Base-by-base conservation (phyloP, 2,888 invertebrate genomes). In the Ophioninae sp. region DNA sequence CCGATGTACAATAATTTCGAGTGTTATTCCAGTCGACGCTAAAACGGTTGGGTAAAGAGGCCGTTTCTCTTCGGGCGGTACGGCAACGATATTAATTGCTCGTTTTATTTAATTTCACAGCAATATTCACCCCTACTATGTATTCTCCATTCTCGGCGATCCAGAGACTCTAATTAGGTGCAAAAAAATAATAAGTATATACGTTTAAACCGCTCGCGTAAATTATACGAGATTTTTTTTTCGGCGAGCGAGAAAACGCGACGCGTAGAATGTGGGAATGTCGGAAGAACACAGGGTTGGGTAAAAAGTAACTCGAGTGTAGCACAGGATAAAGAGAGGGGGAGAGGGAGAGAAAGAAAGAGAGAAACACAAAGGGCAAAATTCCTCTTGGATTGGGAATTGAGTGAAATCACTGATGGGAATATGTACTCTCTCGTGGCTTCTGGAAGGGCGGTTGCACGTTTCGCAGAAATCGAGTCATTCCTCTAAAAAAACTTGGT, bases 121-220 rank as follows among this genome's bases (percentile, higher is more conserved):
- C 50, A 13, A 13, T 50, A 17, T 50, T 17, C 50, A 50, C 17
- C 50, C 50, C 13, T 50, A 50, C 50, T 13, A 13, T 50, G 50
- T 50, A 50, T 50, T 13, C 50, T 50, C 50, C 50, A 50, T 17
- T 50, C 13, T 17, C 50, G 17, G 50, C 50, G 2, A 50, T 6
- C 17, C 50, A 17, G 17, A 82, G 82, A 81, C 82, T 70, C 84
- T 84, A 81, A 75, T 77, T 84, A 84, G 79, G 78, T 79, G 79
- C 72, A 73, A 73, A 75, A 82, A 70, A 76, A 64, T 78, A 64
- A 57, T 21, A 50, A 23, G 8, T 23, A 17, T 20, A 17, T 50
- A 39, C 57, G 44, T 62, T 72, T 17, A 75, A 82, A 50, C 20
- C 69, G 7, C 79, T 82, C 73, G 81, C 82, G 81, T 65, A 76